These are phyloP conservation scores for Falco novaeseelandiae DNA, from an alignment of 2,797 vertebrate species.

Conservation along the genomic window DNA sequence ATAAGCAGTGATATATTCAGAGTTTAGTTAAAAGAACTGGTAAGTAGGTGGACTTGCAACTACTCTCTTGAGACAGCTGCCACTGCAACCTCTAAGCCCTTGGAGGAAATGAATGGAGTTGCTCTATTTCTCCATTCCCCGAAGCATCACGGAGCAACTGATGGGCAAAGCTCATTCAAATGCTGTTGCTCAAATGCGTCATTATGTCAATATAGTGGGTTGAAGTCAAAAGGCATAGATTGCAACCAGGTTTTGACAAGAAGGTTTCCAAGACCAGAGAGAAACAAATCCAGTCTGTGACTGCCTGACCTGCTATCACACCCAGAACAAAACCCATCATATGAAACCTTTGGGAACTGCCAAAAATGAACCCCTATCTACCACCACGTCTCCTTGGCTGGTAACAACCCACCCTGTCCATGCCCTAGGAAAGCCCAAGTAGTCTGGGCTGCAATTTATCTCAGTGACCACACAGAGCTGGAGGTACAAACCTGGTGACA, in stretches of 20 bases:
- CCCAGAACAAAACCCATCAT: background rate
- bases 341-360: background rate
- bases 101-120: background rate
- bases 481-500: background rate
- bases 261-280: background rate
- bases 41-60: background rate
- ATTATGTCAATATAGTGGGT: background rate
- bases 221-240: background rate
- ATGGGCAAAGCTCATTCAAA: background rate
- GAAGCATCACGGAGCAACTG: background rate
- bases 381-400: background rate
- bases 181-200: background rate
- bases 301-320: background rate
- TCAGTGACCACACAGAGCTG: fast-evolving
- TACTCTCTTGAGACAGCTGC: background rate
- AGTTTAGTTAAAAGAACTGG: background rate
- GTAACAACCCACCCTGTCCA: background rate
- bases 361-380: background rate
- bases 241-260: background rate
- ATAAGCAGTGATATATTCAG: background rate
- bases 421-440: background rate
- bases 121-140: background rate
- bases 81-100: background rate
- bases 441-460: background rate
- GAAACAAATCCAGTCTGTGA: background rate